These are phyloP conservation scores for Equus przewalskii DNA, from an alignment of 2,113 vertebrate genomes.

Conservation along the genomic window DNA sequence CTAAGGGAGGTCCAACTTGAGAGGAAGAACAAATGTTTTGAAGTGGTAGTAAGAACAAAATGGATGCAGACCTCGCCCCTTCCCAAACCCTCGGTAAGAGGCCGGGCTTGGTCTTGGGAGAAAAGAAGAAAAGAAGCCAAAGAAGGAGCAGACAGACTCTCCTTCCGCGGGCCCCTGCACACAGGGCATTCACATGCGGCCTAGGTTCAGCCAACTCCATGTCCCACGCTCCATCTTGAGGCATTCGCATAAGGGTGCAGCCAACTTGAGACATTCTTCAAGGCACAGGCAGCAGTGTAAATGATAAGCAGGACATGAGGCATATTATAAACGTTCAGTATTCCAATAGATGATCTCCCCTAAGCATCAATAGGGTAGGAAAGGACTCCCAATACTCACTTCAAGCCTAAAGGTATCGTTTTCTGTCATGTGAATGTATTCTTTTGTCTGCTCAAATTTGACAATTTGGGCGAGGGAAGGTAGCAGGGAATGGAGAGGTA, in stretches of 20 bases:
- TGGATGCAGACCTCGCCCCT: background rate
- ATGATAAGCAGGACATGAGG: background rate
- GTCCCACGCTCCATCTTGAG: background rate
- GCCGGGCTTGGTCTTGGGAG: background rate
- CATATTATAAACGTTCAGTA: background rate
- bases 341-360: background rate
- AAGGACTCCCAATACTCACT: background rate
- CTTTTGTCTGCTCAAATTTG: background rate
- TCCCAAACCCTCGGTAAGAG: background rate
- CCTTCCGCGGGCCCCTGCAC: background rate
- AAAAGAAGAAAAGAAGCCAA: background rate
- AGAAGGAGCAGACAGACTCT: background rate
- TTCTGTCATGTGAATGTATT: background rate
- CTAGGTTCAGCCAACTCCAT: background rate
- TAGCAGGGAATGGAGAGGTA: background rate
- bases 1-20: background rate
- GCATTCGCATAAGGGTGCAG: background rate
- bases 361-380: background rate
- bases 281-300: background rate
- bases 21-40: background rate
- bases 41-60: background rate
- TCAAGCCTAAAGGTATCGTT: background rate
- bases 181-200: rapidly evolving
- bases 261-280: background rate
- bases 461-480: background rate